Evolutionary conservation across 1,140 invertebrate species (phyloP).

Genomic region (Sycophaga agraensis): DNA sequence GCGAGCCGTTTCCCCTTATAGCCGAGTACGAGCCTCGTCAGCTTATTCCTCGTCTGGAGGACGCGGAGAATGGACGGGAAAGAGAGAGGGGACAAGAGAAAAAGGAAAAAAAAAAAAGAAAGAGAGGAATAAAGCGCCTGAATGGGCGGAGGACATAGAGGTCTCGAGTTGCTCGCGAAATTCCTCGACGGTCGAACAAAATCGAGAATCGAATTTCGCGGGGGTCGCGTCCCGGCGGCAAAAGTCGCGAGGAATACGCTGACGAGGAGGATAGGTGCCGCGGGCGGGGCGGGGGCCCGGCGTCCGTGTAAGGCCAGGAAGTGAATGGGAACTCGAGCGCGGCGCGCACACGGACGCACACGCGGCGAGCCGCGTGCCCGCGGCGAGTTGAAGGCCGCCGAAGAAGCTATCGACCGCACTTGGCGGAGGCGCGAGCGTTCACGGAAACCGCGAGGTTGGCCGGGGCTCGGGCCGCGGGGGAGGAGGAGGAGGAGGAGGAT

Average conservation of each 20-base stretch:
- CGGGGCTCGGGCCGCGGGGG: background rate
- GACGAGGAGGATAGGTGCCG: background rate
- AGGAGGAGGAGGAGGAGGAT: background rate
- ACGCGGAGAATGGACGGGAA: too few relatives aligned
- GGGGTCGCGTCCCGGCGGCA: background rate
- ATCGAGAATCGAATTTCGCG: constrained; percentile 9
- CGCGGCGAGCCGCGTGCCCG: constrained; percentile 30
- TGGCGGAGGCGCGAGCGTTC: constrained; percentile 29
- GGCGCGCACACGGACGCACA: too few relatives aligned
- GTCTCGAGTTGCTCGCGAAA: background rate
- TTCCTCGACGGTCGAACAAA: too few relatives aligned
- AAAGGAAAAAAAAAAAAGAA: too few relatives aligned
- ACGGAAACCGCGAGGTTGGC: constrained; percentile 34
- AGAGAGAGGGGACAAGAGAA: too few relatives aligned
- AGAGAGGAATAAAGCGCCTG: too few relatives aligned
- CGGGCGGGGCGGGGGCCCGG: background rate
- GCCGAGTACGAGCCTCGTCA: background rate
- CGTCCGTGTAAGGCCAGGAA: constrained; percentile 36
- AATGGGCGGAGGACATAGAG: background rate
- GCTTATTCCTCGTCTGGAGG: constrained; percentile 5
- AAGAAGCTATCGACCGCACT: constrained; percentile 35
- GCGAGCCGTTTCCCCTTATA: too few relatives aligned
- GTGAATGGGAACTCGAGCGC: constrained; percentile 32
- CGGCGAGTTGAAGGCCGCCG: constrained; percentile 34
- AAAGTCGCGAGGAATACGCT: background rate